Percentiles rank a stretch among this genome's conserved stretches.
Evolutionary conservation across 2,797 vertebrate species (phyloP).

Genomic region (Anguilla obscura): DNA sequence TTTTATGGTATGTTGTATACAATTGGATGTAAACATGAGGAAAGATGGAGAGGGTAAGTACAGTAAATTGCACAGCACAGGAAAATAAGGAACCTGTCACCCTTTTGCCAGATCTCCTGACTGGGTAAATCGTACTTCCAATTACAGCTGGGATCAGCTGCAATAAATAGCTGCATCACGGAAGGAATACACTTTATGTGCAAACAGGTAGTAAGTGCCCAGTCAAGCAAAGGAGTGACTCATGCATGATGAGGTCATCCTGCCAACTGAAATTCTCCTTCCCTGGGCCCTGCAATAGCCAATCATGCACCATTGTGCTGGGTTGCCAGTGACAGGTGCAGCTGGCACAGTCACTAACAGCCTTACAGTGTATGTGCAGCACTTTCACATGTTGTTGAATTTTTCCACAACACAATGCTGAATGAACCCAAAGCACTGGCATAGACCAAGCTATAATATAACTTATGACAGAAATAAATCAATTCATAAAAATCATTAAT

Average conservation of each 20-base stretch:
- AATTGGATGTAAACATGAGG: not conserved
- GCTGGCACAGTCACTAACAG: not conserved
- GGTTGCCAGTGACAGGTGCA: not conserved
- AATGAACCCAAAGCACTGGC: not conserved
- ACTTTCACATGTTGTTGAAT: not conserved
- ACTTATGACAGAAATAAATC: not conserved
- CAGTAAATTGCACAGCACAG: not conserved
- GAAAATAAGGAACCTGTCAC: not conserved
- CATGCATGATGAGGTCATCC: not conserved
- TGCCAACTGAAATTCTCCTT: not conserved
- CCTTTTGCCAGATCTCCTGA: conserved; percentile 5
- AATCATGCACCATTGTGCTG: not conserved
- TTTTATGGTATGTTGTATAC: not conserved
- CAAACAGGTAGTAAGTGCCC: not conserved
- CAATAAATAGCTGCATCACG: not conserved
- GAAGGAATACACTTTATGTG: not conserved
- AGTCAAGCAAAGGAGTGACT: not conserved
- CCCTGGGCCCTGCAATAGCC: not conserved
- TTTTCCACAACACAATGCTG: not conserved
- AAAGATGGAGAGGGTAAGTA: not conserved
- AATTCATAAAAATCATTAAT: not conserved
- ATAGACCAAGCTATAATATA: not conserved
- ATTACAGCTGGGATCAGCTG: not conserved
- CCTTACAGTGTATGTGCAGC: not conserved
- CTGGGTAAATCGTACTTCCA: not conserved